Evolutionary conservation across 30 jellyfish, hydroid and myxozoan genomes (phyloP).

Genomic region (Chrysaora quinquecirrha): DNA sequence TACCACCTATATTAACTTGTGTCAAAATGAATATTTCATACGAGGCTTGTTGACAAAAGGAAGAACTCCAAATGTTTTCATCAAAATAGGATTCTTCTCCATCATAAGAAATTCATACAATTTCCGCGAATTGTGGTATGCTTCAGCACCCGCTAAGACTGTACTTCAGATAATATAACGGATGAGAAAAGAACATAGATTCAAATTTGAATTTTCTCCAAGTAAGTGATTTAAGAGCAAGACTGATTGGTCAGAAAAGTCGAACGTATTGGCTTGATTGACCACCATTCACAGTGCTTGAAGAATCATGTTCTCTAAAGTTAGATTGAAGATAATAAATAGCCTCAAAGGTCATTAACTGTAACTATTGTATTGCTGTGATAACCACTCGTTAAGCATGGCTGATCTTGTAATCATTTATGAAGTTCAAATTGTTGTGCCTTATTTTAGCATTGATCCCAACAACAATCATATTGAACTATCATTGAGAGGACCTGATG

Average conservation of each 20-base stretch:
- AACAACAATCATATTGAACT: constrained; percentile 80
- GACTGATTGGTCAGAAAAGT: too few species aligned
- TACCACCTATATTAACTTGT: too few species aligned
- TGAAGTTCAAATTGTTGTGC: neutral
- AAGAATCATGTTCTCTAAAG: neutral
- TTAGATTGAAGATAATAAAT: too few species aligned
- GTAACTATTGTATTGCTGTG: neutral
- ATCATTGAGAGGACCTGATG: constrained; percentile 96
- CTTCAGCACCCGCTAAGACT: too few species aligned
- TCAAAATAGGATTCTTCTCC: neutral
- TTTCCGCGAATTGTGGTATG: neutral
- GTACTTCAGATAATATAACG: too few species aligned
- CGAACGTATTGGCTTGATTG: neutral
- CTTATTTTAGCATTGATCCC: constrained; percentile 79
- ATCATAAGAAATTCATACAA: too few species aligned
- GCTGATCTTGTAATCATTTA: too few species aligned
- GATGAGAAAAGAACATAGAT: too few species aligned
- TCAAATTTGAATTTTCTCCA: too few species aligned
- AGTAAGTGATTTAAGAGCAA: too few species aligned
- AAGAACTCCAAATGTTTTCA: neutral
- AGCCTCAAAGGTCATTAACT: neutral
- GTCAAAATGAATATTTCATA: neutral
- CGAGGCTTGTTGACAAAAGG: neutral
- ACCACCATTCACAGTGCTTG: neutral
- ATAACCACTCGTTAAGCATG: too few species aligned